Percentiles rank a stretch among this genome's conserved stretches.
phyloP scores from a whole-genome alignment of 2,797 vertebrate genomes.

The Gymnoscopelus microlampas region DNA sequence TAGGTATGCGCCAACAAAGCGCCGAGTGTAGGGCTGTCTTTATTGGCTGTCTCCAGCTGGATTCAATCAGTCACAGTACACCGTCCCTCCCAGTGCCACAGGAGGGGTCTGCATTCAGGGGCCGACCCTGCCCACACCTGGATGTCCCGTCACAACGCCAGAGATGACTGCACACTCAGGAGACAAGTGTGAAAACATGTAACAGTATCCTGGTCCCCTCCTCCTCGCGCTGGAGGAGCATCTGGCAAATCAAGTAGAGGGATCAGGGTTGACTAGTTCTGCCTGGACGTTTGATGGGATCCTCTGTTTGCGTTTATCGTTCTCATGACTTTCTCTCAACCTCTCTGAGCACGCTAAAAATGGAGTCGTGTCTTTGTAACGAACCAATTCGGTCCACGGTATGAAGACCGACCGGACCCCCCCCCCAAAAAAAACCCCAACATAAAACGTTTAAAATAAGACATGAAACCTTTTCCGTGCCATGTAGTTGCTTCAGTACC shows the following conservation, averaged over 20 bases:
- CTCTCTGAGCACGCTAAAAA: slow-evolving; percentile 19
- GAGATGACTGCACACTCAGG: slow-evolving; percentile 29
- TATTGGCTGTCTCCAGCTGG: slow-evolving; percentile 15
- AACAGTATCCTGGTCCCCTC: slow-evolving; percentile 22
- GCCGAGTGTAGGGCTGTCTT: slow-evolving; percentile 17
- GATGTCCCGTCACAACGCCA: slow-evolving; percentile 36
- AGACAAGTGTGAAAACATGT: slow-evolving; percentile 43
- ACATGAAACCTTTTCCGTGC: slow-evolving; percentile 50
- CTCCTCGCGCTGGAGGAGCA: slow-evolving; percentile 9
- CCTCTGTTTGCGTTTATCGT: too few relatives aligned
- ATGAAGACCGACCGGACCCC: too few relatives aligned
- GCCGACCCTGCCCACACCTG: slow-evolving; percentile 31
- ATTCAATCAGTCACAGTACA: slow-evolving; percentile 42
- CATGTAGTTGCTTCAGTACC: slow-evolving; percentile 51
- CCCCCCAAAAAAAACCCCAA: slow-evolving; percentile 5
- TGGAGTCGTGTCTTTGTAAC: slow-evolving; percentile 33
- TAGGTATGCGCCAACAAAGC: slow-evolving; percentile 23
- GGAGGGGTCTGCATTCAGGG: slow-evolving; percentile 5
- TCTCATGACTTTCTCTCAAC: neutral
- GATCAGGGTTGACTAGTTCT: slow-evolving; percentile 2
- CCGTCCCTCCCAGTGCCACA: slow-evolving; percentile 10
- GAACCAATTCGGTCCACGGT: slow-evolving; percentile 29
- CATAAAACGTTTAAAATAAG: slow-evolving; percentile 50
- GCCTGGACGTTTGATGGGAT: slow-evolving; percentile 9
- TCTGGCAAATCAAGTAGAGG: slow-evolving; percentile 31